Conservation (phyloP, 37 sponge, comb jelly and placozoan genomes). For the Theonella swinhoei region DNA sequence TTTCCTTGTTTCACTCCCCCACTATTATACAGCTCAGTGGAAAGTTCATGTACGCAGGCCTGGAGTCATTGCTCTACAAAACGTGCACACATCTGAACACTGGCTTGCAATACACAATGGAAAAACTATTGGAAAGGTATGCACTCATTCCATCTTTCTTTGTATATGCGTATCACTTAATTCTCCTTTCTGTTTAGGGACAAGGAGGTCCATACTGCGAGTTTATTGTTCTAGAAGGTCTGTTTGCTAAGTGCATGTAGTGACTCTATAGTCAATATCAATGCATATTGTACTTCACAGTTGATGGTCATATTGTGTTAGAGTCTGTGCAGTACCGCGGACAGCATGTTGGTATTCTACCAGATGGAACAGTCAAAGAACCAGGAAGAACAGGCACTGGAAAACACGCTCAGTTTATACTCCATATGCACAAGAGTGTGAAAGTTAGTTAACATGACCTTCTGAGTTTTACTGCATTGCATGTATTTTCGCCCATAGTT, state of each 20-base stretch:
- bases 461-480: too few relatives aligned
- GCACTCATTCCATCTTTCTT: not conserved
- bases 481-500: too few relatives aligned
- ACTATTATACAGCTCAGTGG: conserved; percentile 60
- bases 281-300: not conserved
- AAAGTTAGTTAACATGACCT: too few relatives aligned
- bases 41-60: conserved; percentile 44
- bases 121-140: conserved; percentile 57
- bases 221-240: conserved; percentile 11
- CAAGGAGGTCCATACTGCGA: conserved; percentile 66
- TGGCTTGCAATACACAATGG: conserved; percentile 57
- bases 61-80: conserved; percentile 71
- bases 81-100: not conserved
- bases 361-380: conserved; percentile 34
- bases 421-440: not conserved
- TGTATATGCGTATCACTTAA: not conserved
- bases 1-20: too few relatives aligned
- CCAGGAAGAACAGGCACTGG: conserved; percentile 33
- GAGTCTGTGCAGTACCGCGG: conserved; percentile 53
- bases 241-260: too few relatives aligned
- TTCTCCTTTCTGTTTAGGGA: conserved; percentile 30
- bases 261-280: too few relatives aligned
- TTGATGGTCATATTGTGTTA: conserved; percentile 10
- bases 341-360: conserved; percentile 43
- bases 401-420: conserved; percentile 2